Conservation (phyloP, 2,888 invertebrate genomes). For the Lepidochitona cinerea region DNA sequence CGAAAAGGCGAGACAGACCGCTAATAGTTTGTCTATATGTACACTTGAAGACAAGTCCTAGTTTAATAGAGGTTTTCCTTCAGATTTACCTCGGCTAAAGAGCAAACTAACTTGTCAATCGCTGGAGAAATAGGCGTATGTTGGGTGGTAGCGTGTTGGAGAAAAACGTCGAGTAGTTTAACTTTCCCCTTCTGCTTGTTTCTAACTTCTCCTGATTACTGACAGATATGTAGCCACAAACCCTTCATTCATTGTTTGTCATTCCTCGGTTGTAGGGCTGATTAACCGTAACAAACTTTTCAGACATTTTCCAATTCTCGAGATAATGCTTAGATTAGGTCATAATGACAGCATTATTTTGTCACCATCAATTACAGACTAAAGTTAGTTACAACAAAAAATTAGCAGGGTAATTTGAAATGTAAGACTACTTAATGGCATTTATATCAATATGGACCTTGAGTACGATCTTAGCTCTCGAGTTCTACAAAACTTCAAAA, state of each 20-base stretch:
- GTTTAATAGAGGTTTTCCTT: background rate
- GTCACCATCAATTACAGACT: background rate
- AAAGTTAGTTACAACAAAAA: background rate
- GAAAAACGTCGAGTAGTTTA: background rate
- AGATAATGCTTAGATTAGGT: background rate
- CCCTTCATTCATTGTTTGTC: background rate
- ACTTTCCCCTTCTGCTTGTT: background rate
- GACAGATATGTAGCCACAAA: slow-evolving; percentile 1
- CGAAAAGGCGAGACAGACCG: background rate
- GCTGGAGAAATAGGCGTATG: background rate
- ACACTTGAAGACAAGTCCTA: background rate
- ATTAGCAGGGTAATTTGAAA: no score
- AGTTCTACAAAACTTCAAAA: no score
- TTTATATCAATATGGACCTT: no score
- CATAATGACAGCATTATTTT: background rate
- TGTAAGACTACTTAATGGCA: no score
- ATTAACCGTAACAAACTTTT: background rate
- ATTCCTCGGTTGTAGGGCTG: background rate
- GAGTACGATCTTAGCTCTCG: no score
- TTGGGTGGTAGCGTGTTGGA: background rate
- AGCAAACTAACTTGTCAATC: slow-evolving; percentile 6
- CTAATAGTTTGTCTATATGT: background rate
- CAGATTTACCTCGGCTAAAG: background rate
- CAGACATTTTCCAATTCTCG: background rate
- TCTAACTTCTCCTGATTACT: background rate